Base-by-base conservation (phyloP, 2,113 vertebrate species). In the Prionailurus bengalensis region DNA sequence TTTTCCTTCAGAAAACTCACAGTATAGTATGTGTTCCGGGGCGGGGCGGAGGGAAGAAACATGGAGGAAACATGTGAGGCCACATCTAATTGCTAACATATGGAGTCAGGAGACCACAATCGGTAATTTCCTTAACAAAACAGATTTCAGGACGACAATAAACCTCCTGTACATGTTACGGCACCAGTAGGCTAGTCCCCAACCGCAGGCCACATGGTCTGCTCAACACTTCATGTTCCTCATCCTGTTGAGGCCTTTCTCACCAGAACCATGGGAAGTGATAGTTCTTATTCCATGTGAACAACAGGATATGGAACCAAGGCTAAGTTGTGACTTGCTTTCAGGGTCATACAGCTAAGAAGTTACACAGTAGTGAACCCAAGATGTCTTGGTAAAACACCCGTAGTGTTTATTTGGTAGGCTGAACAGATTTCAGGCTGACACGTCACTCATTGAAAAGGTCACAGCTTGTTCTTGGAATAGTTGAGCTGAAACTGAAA, bases 81-180 rank as follows among this genome's bases (percentile, higher is more conserved):
- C 66, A 71, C 36, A 39, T 68, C 80, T 91, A 73, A 93, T 10
- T 63, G 86, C n/a, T 88, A 92, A 92, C 63, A 48, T 33, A 71
- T 14, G 55, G 89, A 51, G 39, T 39, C 63, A 74, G 42, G 76
- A 91, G 55, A 55, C 10, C 45, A 70, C 36, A 39, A 25, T 51
- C 3, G 16, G 65, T 53, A 55, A 92, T 12, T 86, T 39, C 63
- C 25, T 31, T 80, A 73, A n/a, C 23, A 53, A 70, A 85, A 81
- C 29, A 79, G 73, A 92, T 73, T 95, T 97, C 6, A 21, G 27
- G 68, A 78, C 23, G 29, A 31, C 21, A 45, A 13, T 14, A 45
- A 19, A 74, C 68, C 6, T 10, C 65, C 23, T 36, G 39, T 15
- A 10, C 0, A 4, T 39, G 36, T 66, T 45, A 86, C 0, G 87